Percentiles rank a stretch among this genome's conserved stretches.
These are phyloP conservation scores for Triplophysa tibetana DNA, from an alignment of 2,113 vertebrate genomes.

Conservation along the genomic window DNA sequence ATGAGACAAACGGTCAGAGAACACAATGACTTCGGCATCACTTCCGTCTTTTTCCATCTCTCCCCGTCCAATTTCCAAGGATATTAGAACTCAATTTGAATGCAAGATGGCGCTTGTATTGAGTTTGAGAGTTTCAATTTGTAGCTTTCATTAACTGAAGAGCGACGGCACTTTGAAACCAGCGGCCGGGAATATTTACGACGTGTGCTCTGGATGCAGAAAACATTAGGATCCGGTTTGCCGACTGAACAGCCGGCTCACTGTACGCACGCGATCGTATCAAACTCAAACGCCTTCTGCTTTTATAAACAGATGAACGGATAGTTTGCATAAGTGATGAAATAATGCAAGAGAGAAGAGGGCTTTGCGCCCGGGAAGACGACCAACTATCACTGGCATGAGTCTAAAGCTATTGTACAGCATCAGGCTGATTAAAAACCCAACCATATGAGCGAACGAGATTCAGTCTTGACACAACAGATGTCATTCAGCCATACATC, in stretches of 20 bases:
- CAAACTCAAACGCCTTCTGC: slow-evolving; percentile 26
- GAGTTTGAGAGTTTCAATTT: slow-evolving; percentile 56
- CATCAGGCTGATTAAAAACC: slow-evolving; percentile 51
- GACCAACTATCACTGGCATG: slow-evolving; percentile 54
- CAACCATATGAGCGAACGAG: slow-evolving; percentile 51
- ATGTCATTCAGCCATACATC: slow-evolving; percentile 52
- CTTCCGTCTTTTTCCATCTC: slow-evolving; percentile 7
- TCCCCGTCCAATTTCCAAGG: slow-evolving; percentile 52
- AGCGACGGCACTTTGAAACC: slow-evolving; percentile 56
- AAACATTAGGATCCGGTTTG: slow-evolving; percentile 68
- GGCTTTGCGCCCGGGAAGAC: slow-evolving; percentile 44
- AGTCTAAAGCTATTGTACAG: slow-evolving; percentile 51
- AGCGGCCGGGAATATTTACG: slow-evolving; percentile 58
- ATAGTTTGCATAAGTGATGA: slow-evolving; percentile 30
- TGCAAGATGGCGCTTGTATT: slow-evolving; percentile 49
- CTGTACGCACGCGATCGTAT: slow-evolving; percentile 2
- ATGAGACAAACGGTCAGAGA: slow-evolving; percentile 19
- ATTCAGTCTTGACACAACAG: slow-evolving; percentile 57
- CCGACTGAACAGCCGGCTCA: background rate
- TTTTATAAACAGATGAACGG: slow-evolving; percentile 42
- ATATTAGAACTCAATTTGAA: slow-evolving; percentile 59
- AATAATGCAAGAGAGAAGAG: slow-evolving; percentile 25
- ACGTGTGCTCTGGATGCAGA: slow-evolving; percentile 48
- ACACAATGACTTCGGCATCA: background rate
- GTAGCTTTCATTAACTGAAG: slow-evolving; percentile 55